Evolutionary conservation across 2,888 invertebrate genomes (phyloP).

Genomic region (Galeopsomyia nigrocyanea): DNA sequence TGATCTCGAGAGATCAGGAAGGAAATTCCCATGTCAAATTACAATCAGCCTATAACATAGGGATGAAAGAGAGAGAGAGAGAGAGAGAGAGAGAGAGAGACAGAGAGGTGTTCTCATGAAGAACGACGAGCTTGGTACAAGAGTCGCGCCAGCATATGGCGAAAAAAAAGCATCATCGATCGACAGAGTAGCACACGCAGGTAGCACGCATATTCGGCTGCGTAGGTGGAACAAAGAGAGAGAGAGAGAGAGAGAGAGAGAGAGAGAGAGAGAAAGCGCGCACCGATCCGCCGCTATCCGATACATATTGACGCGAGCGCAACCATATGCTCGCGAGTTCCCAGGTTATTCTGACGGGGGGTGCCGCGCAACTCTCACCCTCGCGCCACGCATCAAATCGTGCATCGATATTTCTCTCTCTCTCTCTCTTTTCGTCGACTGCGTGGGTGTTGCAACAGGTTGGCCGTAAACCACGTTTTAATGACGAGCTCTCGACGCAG

Average conservation of each 20-base stretch:
- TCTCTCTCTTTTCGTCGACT: neutral
- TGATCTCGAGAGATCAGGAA: slow-evolving; percentile 41
- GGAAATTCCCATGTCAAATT: slow-evolving; percentile 65
- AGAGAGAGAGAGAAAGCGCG: slow-evolving; percentile 7
- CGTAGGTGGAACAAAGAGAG: slow-evolving; percentile 18
- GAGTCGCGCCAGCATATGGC: slow-evolving; percentile 42
- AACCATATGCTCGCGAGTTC: slow-evolving; percentile 62
- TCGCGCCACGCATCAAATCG: slow-evolving; percentile 34
- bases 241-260: neutral
- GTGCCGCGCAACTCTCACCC: neutral
- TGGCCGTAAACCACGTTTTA: slow-evolving; percentile 27
- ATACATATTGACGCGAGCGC: slow-evolving; percentile 48
- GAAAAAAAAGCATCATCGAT: slow-evolving; percentile 40
- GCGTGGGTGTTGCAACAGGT: slow-evolving; percentile 38
- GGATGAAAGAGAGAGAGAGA: slow-evolving; percentile 41
- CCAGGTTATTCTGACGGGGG: slow-evolving; percentile 48
- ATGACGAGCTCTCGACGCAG: neutral
- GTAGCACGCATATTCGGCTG: neutral
- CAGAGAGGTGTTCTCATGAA: slow-evolving; percentile 59
- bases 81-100: slow-evolving; percentile 24
- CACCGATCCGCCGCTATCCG: slow-evolving; percentile 51
- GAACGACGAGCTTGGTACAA: neutral
- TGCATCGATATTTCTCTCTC: slow-evolving; percentile 37
- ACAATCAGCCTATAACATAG: slow-evolving; percentile 46
- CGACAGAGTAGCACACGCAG: slow-evolving; percentile 17